These are phyloP conservation scores for Drosophila bipectinata DNA, from an alignment of 1,140 invertebrate species.

Conservation along the genomic window DNA sequence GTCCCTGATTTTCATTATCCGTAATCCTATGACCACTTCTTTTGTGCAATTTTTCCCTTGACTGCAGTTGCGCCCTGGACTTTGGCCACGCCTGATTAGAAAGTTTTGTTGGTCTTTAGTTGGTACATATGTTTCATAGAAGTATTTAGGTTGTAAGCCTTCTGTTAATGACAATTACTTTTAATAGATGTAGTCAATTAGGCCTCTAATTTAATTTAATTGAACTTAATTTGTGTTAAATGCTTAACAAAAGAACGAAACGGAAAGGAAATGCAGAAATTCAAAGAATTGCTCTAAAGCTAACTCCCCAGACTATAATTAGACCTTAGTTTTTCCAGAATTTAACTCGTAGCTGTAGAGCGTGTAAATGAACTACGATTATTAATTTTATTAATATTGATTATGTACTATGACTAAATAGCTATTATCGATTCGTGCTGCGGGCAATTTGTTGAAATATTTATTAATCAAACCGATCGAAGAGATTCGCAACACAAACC, in stretches of 20 bases:
- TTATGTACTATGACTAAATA: constrained; percentile 40
- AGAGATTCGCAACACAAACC: constrained; percentile 38
- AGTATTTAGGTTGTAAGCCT: constrained; percentile 41
- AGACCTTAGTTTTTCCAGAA: constrained; percentile 68
- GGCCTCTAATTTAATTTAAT: constrained; percentile 54
- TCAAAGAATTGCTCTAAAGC: constrained; percentile 73
- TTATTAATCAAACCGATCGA: constrained; percentile 62
- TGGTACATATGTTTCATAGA: constrained; percentile 7
- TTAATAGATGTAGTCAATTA: constrained; percentile 47
- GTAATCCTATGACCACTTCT: constrained; percentile 19
- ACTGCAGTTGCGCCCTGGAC: constrained; percentile 43
- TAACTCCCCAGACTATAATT: constrained; percentile 60
- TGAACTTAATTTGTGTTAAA: constrained; percentile 48
- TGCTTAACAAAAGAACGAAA: constrained; percentile 29
- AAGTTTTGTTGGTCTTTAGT: constrained; percentile 53
- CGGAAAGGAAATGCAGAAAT: constrained; percentile 35
- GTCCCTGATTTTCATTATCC: constrained; percentile 8
- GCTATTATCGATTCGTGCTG: constrained; percentile 60
- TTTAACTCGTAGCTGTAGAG: constrained; percentile 57
- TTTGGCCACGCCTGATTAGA: constrained; percentile 36
- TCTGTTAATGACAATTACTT: constrained; percentile 52
- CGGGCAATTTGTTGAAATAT: constrained; percentile 75
- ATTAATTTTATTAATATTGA: constrained; percentile 51
- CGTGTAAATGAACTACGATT: constrained; percentile 54
- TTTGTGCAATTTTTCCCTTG: constrained; percentile 57